Base-by-base conservation (phyloP, 2,888 invertebrate species). In the Tenthredo livida region DNA sequence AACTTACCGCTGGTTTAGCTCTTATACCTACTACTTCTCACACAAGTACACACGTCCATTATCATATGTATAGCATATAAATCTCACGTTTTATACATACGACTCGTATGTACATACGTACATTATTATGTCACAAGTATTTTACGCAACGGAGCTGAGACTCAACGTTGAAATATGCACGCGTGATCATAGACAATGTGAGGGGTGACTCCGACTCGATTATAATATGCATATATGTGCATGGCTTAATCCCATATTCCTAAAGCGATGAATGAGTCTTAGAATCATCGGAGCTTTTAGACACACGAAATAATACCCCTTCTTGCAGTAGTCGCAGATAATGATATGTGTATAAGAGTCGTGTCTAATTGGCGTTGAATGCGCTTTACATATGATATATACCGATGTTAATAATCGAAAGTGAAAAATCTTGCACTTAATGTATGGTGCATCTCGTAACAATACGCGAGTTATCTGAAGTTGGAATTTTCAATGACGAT, bases 111-210 rank as follows among this genome's bases (percentile, higher is more conserved):
- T 25, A 25, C 61, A 9, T 25, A n/a, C n/a, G 29, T 61, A 10
- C 29, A 10, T 65, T 65, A 47, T 75, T 47, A 50, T 25, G 75
- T 75, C 75, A 75, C 54, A 33, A 54, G 17, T 43, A 15, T 33
- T 77, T 77, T 77, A 54, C 77, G 77, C 77, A 77, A 77, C 77
- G 29, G 10, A 4, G 72, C 7, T 77, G 33, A 25, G 50, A 54
- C 77, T 77, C 77, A 77, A 77, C 77, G 77, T 77, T 7, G 54
- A 77, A 77, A 77, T 77, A 77, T 77, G 77, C 77, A 77, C 47
- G 77, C 77, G 54, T 77, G 77, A 77, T 54, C 77, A 40, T 54
- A 77, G 50, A 54, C 77, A 54, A 77, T 77, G 33, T 17, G 17
- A 77, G 15, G 77, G 77, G 77, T 77, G 77, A 54, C 77, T 77